Base-by-base conservation (phyloP, 2,888 invertebrate species). In the Ctena decussata region DNA sequence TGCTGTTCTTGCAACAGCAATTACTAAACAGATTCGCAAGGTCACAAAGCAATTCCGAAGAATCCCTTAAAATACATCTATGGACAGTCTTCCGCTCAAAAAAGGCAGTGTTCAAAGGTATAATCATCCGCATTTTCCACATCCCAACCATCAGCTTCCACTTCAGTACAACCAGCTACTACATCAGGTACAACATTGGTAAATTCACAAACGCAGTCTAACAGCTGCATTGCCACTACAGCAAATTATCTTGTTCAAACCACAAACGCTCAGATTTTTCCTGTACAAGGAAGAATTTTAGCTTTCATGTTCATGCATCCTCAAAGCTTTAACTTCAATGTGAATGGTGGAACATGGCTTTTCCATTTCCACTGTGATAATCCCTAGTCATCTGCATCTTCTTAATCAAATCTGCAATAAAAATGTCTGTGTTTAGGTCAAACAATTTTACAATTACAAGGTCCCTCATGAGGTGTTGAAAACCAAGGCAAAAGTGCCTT, bases 21-120 rank as follows among this genome's bases (percentile, higher is more conserved):
- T 77, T 32, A 44, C 77, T 24, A 37, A 32, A 46, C 69, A 24
- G 46, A 69, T 69, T 77, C 32, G 44, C 77, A 77, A 49, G 70
- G n/a, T 70, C 21, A 77, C 77, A 69, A 77, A 77, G 24, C 77
- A 77, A 70, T 11, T 30, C 32, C 21, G 77, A 77, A 49, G 77
- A 77, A 44, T 46, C 46, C 21, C 77, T 77, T 0, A 77, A 77
- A 49, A 46, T 70, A 77, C 37, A 77, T 77, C 15, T 44, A 44
- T 70, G 77, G 70, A 1, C 77, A 77, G 44, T 46, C 41, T n/a
- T 35, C 49, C 49, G 77, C 30, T 18, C 65, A 75, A 11, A 75
- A 75, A 39, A 57, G 75, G 15, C 32, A n/a, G 35, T 75, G 75
- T n/a, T 53, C 75, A n/a, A 32, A 75, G 27, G 39, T 75, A 1